Percentiles rank a stretch among this genome's conserved stretches.
phyloP scores from a whole-genome alignment of 2,113 vertebrate species.

The Microtus richardsoni region DNA sequence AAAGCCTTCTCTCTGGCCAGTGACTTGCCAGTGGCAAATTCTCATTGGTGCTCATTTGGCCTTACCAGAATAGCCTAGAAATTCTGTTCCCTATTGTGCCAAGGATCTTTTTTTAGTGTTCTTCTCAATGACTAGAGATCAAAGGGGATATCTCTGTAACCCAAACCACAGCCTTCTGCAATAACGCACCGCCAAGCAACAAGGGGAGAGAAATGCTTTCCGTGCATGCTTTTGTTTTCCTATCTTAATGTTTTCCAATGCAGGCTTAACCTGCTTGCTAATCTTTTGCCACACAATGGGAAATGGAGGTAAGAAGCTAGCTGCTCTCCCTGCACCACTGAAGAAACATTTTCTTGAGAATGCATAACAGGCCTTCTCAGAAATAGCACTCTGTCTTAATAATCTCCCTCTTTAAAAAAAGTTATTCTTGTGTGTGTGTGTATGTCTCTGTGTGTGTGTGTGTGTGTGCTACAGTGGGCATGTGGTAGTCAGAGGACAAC shows the following conservation, averaged over 20 bases:
- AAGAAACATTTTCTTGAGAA: conserved; percentile 39
- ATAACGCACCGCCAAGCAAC: conserved; percentile 9
- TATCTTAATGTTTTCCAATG: background rate
- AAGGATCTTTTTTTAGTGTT: conserved; percentile 31
- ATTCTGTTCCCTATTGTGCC: background rate
- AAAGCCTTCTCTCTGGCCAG: background rate
- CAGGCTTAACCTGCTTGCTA: background rate
- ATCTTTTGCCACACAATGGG: background rate
- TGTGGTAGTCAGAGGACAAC: background rate
- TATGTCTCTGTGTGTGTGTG: background rate
- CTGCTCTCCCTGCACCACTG: background rate
- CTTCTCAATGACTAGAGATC: conserved; percentile 37
- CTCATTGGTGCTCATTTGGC: conserved; percentile 49
- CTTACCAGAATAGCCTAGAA: conserved; percentile 53
- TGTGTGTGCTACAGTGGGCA: background rate
- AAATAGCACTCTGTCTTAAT: background rate
- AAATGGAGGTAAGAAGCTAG: background rate
- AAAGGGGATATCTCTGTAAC: conserved; percentile 74
- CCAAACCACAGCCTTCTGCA: conserved; percentile 48
- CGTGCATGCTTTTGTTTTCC: conserved; percentile 55
- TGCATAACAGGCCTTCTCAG: background rate
- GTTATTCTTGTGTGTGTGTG: background rate
- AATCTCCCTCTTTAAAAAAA: background rate
- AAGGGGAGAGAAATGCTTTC: conserved; percentile 13
- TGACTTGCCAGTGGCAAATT: conserved; percentile 15